phyloP scores from a whole-genome alignment of 2,888 invertebrate genomes.

The Philonicus albiceps region DNA sequence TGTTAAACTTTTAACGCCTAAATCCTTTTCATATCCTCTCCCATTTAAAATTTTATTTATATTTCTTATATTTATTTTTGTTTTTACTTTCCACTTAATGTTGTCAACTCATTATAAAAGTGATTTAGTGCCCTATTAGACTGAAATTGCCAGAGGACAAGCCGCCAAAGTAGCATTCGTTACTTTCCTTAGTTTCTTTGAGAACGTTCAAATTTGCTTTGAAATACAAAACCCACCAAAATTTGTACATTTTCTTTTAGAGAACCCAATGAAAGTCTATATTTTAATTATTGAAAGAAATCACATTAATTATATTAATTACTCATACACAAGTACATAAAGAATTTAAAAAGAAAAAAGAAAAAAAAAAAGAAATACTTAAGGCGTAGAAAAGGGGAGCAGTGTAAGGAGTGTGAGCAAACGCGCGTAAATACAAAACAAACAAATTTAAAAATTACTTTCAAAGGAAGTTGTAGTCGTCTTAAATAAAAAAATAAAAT shows the following conservation, averaged over 20 bases:
- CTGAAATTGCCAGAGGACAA: conserved; percentile 4
- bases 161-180: background rate
- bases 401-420: conserved; percentile 14
- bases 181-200: conserved; percentile 36
- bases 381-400: background rate
- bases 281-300: conserved; percentile 36
- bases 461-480: conserved; percentile 37
- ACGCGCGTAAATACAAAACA: conserved; percentile 5
- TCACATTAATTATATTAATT: conserved; percentile 41
- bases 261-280: conserved; percentile 28
- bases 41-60: no score
- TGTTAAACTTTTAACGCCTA: background rate
- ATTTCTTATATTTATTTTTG: no score
- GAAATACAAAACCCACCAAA: conserved; percentile 41
- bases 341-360: no score
- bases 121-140: background rate
- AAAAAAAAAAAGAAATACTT: conserved; percentile 21
- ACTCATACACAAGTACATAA: conserved; percentile 15
- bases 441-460: conserved; percentile 20
- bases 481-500: background rate
- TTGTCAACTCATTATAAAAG: background rate
- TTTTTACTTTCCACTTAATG: background rate
- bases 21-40: background rate
- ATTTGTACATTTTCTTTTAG: conserved; percentile 25
- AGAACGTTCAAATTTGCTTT: conserved; percentile 24